Base-by-base conservation (phyloP, 2,888 invertebrate genomes). In the Drosophila rubida region DNA sequence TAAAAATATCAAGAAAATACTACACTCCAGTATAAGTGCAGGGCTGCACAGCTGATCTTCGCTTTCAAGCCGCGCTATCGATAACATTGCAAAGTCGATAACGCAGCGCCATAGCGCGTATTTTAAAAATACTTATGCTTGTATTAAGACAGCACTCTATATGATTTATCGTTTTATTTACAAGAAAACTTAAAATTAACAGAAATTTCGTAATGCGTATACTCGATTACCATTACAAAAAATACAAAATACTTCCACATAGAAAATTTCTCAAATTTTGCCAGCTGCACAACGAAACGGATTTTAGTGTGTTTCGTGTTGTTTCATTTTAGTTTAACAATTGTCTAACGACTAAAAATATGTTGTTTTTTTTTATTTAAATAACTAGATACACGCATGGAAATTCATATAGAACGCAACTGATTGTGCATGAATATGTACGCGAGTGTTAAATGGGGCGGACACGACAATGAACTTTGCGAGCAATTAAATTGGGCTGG, bases 311-410 rank as follows among this genome's bases (percentile, higher is more conserved):
- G n/a, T 37, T 55, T 48, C 59, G 41, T 69, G 73, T 64, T 42
- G 64, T 66, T 66, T 67, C 49, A 46, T 61, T 71, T 63, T 45
- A 76, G 71, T 80, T 70, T 82, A 76, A 85, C 88, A 90, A 89
- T 89, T 90, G 87, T 90, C 90, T 90, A 90, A 87, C 79, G 89
- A 90, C 89, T 90, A 89, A 88, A 82, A 75, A 81, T 84, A 78
- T 78, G 71, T 80, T 73, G n/a, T n/a, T 79, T 57, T 19, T 19
- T 74, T 82, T 87, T 86, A 87, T 87, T 79, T 87, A 81, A 89
- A 90, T 90, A 90, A 89, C 89, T 89, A 90, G 89, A 90, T 89
- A 86, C 88, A 90, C 89, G 83, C 86, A 75, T 80, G 85, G 83
- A 86, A 87, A 84, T 85, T 82, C 86, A 87, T 84, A 37, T 82